phyloP scores from a whole-genome alignment of 1,140 invertebrate genomes.

The Drosophila pachea region DNA sequence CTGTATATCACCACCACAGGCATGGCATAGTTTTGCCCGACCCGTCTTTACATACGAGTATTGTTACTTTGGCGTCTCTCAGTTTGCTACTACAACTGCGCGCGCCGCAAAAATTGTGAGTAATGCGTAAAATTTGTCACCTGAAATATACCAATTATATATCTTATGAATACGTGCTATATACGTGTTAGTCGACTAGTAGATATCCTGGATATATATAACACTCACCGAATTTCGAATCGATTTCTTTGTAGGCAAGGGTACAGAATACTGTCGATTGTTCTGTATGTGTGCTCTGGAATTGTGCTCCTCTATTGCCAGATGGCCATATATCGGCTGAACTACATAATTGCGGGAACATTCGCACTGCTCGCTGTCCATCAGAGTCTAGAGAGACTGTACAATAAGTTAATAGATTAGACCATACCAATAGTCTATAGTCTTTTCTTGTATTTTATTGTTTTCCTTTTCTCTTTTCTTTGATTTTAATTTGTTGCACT shows the following conservation, averaged over 20 bases:
- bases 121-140: neutral
- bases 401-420: neutral
- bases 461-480: no score
- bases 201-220: neutral
- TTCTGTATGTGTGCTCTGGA: conserved; percentile 80
- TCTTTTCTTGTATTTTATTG: no score
- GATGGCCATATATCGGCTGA: conserved; percentile 81
- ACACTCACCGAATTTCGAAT: neutral
- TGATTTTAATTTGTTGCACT: no score
- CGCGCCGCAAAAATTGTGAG: conserved; percentile 73
- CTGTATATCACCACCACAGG: conserved; percentile 2
- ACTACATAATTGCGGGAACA: conserved; percentile 80
- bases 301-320: conserved; percentile 80
- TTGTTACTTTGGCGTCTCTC: conserved; percentile 48
- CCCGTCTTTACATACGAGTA: conserved; percentile 53
- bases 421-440: no score
- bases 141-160: neutral
- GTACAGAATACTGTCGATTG: conserved; percentile 79
- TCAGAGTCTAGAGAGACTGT: conserved; percentile 71
- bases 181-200: neutral
- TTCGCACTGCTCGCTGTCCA: conserved; percentile 81
- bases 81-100: conserved; percentile 64
- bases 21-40: conserved; percentile 58
- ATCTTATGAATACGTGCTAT: no score
- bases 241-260: conserved; percentile 73